Evolutionary conservation across 2,888 invertebrate species (phyloP).

Genomic region (Serrognathus titanus): DNA sequence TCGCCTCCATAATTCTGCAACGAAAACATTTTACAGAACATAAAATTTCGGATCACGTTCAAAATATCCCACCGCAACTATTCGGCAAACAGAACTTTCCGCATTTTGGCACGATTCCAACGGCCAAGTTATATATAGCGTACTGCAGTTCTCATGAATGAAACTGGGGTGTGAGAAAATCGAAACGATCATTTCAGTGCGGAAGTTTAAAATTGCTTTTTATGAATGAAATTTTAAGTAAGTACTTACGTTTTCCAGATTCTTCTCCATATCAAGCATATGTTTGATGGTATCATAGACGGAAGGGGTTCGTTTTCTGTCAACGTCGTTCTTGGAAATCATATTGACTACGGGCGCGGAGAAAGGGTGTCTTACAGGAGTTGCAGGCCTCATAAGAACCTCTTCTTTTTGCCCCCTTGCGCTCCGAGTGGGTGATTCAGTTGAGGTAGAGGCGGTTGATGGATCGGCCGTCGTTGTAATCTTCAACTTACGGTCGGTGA

Average conservation of each 20-base stretch:
- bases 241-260: constrained; percentile 56
- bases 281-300: constrained; percentile 58
- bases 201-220: constrained; percentile 5
- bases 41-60: background rate
- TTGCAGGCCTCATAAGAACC: constrained; percentile 59
- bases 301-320: constrained; percentile 46
- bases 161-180: constrained; percentile 30
- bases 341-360: constrained; percentile 54
- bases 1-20: constrained; percentile 39
- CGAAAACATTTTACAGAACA: constrained; percentile 18
- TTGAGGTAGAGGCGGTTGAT: background rate
- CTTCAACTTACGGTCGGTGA: constrained; percentile 24
- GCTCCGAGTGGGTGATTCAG: constrained; percentile 14
- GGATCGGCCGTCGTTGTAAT: constrained; percentile 3
- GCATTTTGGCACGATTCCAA: constrained; percentile 4
- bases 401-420: constrained; percentile 59
- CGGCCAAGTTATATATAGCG: constrained; percentile 12
- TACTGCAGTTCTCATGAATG: constrained; percentile 22
- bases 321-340: constrained; percentile 41
- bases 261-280: constrained; percentile 55
- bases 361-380: constrained; percentile 54
- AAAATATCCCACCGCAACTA: background rate
- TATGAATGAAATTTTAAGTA: constrained; percentile 17
- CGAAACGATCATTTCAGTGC: constrained; percentile 18
- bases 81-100: background rate